Evolutionary conservation across 2,113 vertebrate species (phyloP).

Genomic region (Sinosuthora webbiana): DNA sequence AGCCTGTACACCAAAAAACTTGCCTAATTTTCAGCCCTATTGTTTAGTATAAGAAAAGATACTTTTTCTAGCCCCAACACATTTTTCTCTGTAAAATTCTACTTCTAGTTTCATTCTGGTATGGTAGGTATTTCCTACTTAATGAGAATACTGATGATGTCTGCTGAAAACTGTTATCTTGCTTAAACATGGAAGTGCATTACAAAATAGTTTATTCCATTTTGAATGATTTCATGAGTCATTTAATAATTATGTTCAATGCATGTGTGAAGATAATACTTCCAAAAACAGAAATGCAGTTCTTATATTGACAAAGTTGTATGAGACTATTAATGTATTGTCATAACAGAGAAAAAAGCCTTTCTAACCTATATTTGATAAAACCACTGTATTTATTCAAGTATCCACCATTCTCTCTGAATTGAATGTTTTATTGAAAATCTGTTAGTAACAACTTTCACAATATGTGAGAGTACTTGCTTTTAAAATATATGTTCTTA

Average conservation of each 20-base stretch:
- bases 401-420: background rate
- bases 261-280: background rate
- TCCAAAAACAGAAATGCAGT: background rate
- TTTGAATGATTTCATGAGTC: background rate
- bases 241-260: conserved; percentile 5
- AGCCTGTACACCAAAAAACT: background rate
- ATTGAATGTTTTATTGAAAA: background rate
- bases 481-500: background rate
- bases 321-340: background rate
- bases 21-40: background rate
- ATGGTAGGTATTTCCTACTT: background rate
- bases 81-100: background rate
- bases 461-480: background rate
- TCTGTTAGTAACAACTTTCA: background rate
- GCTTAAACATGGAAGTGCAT: background rate
- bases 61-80: background rate
- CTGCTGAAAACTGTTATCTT: background rate
- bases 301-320: background rate
- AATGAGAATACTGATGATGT: background rate
- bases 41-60: background rate
- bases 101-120: background rate
- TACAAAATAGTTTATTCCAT: background rate
- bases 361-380: background rate
- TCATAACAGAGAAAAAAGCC: background rate
- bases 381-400: conserved; percentile 5